These are phyloP conservation scores for Theristus sp. DNA, from an alignment of 2,888 invertebrate genomes.

Conservation along the genomic window DNA sequence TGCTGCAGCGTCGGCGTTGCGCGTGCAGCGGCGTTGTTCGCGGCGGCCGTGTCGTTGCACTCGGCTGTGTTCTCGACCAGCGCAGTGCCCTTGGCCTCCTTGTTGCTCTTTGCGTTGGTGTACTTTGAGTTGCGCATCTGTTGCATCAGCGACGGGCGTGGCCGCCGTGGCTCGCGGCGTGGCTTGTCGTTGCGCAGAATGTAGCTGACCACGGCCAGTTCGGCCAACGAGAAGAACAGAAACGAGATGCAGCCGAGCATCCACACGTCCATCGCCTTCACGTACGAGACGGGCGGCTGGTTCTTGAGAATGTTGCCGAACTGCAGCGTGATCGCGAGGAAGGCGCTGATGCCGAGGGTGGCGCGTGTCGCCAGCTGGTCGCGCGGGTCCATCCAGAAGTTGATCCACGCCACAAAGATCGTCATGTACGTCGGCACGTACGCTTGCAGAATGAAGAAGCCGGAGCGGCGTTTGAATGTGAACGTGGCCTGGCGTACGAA, in stretches of 20 bases:
- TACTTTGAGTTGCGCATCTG: too few relatives aligned
- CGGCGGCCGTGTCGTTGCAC: not conserved
- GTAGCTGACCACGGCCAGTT: conserved; percentile 8
- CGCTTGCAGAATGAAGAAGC: conserved; percentile 9
- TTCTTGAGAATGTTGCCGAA: conserved; percentile 10
- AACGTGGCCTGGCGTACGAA: conserved; percentile 1
- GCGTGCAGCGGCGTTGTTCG: not conserved
- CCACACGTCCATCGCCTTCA: conserved; percentile 9
- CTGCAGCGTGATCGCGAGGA: conserved; percentile 9
- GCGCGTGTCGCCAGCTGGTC: conserved; percentile 3
- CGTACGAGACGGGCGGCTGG: conserved; percentile 9
- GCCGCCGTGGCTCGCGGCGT: not conserved
- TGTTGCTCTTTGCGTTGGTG: too few relatives aligned
- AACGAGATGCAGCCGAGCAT: conserved; percentile 8
- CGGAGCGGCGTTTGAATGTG: conserved; percentile 4
- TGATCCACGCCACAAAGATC: conserved; percentile 8
- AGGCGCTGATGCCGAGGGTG: conserved; percentile 8
- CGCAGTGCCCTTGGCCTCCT: not conserved
- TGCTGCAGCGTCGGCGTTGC: not conserved
- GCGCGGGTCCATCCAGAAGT: conserved; percentile 9
- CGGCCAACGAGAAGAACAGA: conserved; percentile 7
- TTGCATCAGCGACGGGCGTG: not conserved
- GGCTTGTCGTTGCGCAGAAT: conserved; percentile 4
- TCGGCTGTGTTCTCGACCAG: not conserved
- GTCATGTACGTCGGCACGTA: conserved; percentile 9